These are phyloP conservation scores for Clupea harengus DNA, from an alignment of 2,113 vertebrate genomes.

Conservation along the genomic window DNA sequence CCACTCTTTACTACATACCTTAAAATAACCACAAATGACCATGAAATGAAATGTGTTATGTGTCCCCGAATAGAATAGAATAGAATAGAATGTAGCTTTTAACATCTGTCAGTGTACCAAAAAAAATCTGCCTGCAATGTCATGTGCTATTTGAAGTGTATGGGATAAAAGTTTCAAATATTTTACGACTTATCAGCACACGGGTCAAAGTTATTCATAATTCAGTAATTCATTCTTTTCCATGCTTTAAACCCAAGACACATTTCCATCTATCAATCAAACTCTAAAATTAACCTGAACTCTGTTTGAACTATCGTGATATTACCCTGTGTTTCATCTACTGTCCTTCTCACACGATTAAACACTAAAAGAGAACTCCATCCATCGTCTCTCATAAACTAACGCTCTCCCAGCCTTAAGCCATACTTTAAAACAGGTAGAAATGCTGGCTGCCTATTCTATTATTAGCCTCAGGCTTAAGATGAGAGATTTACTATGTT, in stretches of 20 bases:
- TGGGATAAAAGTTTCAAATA: not conserved
- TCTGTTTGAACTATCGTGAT: conserved; percentile 19
- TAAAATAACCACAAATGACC: not conserved
- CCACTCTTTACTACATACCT: not conserved
- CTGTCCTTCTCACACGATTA: conserved; percentile 6
- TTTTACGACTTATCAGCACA: not conserved
- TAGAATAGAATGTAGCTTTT: not conserved
- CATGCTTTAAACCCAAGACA: conserved; percentile 21
- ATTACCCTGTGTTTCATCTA: conserved; percentile 18
- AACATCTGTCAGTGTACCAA: not conserved
- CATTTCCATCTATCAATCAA: conserved; percentile 22
- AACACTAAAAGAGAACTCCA: not conserved
- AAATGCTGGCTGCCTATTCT: not conserved
- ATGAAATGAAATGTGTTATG: not conserved
- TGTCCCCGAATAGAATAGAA: too few relatives aligned
- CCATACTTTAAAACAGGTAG: not conserved
- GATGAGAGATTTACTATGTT: conserved; percentile 6
- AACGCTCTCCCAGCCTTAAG: not conserved
- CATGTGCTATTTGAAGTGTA: not conserved
- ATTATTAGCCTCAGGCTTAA: not conserved
- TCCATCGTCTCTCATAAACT: not conserved
- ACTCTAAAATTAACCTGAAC: conserved; percentile 22
- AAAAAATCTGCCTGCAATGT: not conserved
- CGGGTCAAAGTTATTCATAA: not conserved
- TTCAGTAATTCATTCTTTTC: not conserved